Evolutionary conservation across 1,140 invertebrate genomes (phyloP).

Genomic region (Dysdera silvatica): DNA sequence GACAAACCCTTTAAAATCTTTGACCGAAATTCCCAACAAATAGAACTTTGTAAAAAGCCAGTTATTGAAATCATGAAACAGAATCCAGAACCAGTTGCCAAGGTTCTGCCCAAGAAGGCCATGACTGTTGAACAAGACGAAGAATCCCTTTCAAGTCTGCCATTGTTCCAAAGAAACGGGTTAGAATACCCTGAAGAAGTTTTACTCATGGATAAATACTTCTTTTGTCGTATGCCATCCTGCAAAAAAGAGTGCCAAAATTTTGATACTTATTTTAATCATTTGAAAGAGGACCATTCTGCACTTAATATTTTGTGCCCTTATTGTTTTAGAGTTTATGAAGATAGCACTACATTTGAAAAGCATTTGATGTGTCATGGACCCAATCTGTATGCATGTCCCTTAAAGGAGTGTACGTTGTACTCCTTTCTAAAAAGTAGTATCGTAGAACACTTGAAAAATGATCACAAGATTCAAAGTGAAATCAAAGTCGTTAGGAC

Average conservation of each 20-base stretch:
- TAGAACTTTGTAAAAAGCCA: no score
- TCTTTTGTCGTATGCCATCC: constrained; percentile 2
- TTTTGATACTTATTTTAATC: neutral
- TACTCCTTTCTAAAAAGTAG: constrained; percentile 2
- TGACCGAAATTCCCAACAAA: constrained; percentile 35
- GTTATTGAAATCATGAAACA: no score
- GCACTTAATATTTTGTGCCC: constrained; percentile 15
- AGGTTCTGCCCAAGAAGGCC: no score
- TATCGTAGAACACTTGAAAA: constrained; percentile 1
- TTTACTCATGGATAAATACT: no score
- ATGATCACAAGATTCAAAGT: neutral
- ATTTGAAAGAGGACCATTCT: constrained; percentile 10
- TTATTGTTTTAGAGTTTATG: constrained; percentile 3
- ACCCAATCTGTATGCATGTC: constrained; percentile 10
- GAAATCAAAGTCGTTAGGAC: neutral
- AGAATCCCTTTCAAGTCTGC: no score
- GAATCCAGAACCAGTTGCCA: no score
- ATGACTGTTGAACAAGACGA: no score
- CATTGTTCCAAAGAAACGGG: no score
- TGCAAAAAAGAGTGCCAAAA: neutral
- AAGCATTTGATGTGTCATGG: constrained; percentile 15
- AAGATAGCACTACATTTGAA: neutral
- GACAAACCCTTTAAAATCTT: constrained; percentile 45
- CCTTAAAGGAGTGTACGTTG: neutral
- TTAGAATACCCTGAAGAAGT: no score